Percentiles rank a stretch among this genome's conserved stretches.
Evolutionary conservation across 1,140 invertebrate species (phyloP).

Genomic region (Ptiloglossa arizonensis): DNA sequence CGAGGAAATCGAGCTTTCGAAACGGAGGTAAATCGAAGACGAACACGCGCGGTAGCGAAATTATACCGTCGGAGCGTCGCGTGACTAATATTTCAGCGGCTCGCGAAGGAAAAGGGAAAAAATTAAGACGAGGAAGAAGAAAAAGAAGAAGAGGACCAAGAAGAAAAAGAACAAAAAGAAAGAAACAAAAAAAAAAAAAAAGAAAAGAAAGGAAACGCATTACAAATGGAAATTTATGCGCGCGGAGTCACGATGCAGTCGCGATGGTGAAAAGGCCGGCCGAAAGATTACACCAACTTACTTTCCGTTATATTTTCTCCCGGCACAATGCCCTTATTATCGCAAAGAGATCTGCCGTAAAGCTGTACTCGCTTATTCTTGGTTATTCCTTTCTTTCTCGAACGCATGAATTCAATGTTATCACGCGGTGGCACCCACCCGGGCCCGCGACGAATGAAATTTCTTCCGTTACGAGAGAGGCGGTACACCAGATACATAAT

Average conservation of each 20-base stretch:
- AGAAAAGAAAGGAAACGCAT: neutral
- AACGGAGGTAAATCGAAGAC: neutral
- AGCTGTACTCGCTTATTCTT: constrained; percentile 15
- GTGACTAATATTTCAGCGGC: neutral
- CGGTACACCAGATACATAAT: neutral
- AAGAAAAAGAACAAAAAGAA: too few relatives aligned
- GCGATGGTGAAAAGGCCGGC: neutral
- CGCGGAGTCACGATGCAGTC: neutral
- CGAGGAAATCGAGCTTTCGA: too few relatives aligned
- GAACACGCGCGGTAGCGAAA: neutral
- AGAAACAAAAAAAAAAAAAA: too few relatives aligned
- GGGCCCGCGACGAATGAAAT: neutral
- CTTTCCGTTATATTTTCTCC: neutral
- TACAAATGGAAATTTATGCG: constrained; percentile 12
- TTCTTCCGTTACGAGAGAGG: neutral
- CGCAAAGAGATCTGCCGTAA: neutral
- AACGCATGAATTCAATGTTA: neutral
- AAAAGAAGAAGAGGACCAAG: too few relatives aligned
- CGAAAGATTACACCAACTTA: constrained; percentile 9
- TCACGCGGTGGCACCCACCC: neutral
- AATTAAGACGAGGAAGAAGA: too few relatives aligned
- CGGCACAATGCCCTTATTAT: neutral
- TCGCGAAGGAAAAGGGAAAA: neutral
- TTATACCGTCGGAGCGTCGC: neutral
- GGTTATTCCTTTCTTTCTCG: neutral